Base-by-base conservation (phyloP, 1,140 invertebrate species). In the Drosophila parvula region DNA sequence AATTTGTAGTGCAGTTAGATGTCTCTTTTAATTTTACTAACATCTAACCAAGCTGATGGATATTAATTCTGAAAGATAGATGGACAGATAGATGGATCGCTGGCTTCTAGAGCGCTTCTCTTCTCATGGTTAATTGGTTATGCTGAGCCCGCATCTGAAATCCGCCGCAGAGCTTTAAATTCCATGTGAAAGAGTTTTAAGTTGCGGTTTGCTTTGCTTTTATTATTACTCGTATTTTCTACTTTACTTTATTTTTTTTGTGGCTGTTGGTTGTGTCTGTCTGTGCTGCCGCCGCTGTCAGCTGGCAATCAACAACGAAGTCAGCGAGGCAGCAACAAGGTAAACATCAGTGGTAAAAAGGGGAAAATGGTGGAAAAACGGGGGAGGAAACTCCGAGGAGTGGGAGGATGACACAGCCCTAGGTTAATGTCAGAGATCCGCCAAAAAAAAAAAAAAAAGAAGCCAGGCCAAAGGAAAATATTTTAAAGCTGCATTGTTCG, bases 291-390 rank as follows among this genome's bases (percentile, higher is more conserved):
- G 75, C 45, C 38, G 32, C 63, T 69, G 79, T 73, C 82, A 82
- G 84, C 78, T 78, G 76, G 83, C 84, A 86, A 86, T 86, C 83
- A 86, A 86, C 79, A 88, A 74, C 71, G 77, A 70, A 88, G 65
- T 59, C 80, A 83, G 61, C 83, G 71, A 83, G 81, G 79, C 83
- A 86, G 79, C 79, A 88, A 86, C 83, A 79, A 53, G 67, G 79
- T 75, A 86, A 86, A 86, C 79, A 86, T 76, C 74, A 76, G 53
- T 60, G 74, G 48, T 28, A 50, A 47, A 40, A 32, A 27, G 41
- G 56, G 44, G 36, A 34, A 58, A 64, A 40, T n/a, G 34, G 51
- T 27, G 34, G 34, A 27, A 55, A 55, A 38, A 0, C 32, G 50
- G 32, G 32, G 58, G 16, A 74, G 64, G 68, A 48, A 56, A 59